These are phyloP conservation scores for Drosophila borborema DNA, from an alignment of 2,888 invertebrate species.

Conservation along the genomic window DNA sequence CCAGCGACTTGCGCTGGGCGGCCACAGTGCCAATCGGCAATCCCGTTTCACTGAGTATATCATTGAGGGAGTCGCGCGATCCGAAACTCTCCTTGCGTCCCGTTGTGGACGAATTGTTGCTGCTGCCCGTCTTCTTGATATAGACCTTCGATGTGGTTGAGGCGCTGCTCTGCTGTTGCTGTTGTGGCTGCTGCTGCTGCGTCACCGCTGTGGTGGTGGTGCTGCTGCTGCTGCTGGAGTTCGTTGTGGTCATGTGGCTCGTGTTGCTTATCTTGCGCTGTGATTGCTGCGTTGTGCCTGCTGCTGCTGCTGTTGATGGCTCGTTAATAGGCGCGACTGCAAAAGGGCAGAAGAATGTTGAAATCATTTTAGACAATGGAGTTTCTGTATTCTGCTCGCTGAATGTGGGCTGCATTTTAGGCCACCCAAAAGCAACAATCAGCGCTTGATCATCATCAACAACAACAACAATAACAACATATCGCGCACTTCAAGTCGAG, in stretches of 20 bases:
- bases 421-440: constrained; percentile 46
- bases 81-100: constrained; percentile 85
- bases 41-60: constrained; percentile 84
- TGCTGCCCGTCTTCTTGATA: constrained; percentile 72
- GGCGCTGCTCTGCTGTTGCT: constrained; percentile 31
- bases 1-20: constrained; percentile 87
- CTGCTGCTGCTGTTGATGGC: constrained; percentile 48
- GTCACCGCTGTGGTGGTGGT: constrained; percentile 48
- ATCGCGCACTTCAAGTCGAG: constrained; percentile 28
- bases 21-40: constrained; percentile 85
- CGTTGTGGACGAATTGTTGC: constrained; percentile 71
- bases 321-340: constrained; percentile 83
- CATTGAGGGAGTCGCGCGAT: constrained; percentile 84
- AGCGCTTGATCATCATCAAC: constrained; percentile 16
- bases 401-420: constrained; percentile 47
- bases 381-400: constrained; percentile 25
- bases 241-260: constrained; percentile 75
- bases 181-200: constrained; percentile 72
- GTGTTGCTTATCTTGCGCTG: constrained; percentile 75
- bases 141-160: constrained; percentile 76
- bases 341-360: constrained; percentile 48
- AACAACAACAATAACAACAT: constrained; percentile 22
- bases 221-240: constrained; percentile 54
- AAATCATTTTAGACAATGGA: constrained; percentile 43
- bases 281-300: constrained; percentile 55